These are phyloP conservation scores for Xestoiulus laeticollis DNA, from an alignment of 2,888 invertebrate species.

Conservation along the genomic window DNA sequence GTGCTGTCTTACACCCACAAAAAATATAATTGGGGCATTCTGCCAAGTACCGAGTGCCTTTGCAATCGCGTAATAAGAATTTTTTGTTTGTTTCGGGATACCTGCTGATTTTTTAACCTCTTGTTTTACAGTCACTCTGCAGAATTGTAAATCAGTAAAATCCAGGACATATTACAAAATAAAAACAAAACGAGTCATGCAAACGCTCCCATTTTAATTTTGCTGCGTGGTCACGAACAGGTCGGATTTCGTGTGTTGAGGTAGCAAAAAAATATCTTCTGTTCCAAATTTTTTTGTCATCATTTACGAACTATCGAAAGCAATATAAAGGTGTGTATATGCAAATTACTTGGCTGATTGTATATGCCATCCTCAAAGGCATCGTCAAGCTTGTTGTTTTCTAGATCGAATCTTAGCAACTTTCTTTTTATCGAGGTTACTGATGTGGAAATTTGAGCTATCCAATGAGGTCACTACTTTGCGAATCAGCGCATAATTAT, in stretches of 20 bases:
- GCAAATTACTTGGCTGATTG: background rate
- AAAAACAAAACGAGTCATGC: conserved; percentile 27
- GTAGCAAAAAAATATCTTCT: background rate
- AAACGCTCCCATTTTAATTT: background rate
- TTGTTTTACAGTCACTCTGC: background rate
- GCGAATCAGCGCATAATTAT: no score
- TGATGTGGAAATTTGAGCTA: background rate
- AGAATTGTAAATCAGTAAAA: background rate
- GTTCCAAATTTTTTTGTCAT: background rate
- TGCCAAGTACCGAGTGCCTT: background rate
- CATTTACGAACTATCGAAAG: background rate
- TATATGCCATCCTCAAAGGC: background rate
- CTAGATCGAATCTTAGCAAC: background rate
- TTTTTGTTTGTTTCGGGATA: background rate
- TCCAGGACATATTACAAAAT: conserved; percentile 3
- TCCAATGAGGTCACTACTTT: background rate
- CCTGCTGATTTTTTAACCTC: background rate
- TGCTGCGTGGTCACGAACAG: background rate
- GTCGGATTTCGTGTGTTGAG: background rate
- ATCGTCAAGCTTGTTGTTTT: background rate
- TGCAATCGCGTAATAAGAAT: background rate
- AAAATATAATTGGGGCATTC: background rate
- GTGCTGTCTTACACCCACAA: background rate
- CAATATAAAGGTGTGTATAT: background rate
- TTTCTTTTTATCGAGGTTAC: background rate